Evolutionary conservation across 2,797 vertebrate genomes (phyloP).

Genomic region (Enteromius radiatus): DNA sequence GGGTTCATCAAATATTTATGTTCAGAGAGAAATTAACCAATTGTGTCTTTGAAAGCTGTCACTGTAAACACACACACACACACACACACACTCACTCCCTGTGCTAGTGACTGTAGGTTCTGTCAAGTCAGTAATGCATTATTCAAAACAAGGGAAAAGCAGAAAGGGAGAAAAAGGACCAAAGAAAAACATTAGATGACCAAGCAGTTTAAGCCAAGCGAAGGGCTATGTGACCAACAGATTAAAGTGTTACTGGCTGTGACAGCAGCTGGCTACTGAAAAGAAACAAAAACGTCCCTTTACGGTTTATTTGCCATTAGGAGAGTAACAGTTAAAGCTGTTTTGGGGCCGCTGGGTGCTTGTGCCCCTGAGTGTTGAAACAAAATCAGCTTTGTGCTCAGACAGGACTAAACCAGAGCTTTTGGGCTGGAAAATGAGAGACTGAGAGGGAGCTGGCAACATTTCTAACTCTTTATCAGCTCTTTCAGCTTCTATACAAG

Average conservation of each 20-base stretch:
- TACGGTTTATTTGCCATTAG: slow-evolving; percentile 29
- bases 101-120: not conserved
- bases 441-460: slow-evolving; percentile 37
- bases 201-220: slow-evolving; percentile 10
- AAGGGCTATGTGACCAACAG: slow-evolving; percentile 13
- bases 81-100: not conserved
- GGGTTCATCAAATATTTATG: not conserved
- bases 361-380: slow-evolving; percentile 33
- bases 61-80: not conserved
- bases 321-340: slow-evolving; percentile 23
- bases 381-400: slow-evolving; percentile 47
- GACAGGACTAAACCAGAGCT: slow-evolving; percentile 24
- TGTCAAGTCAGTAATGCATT: not conserved
- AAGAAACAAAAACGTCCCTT: not conserved
- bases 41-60: not conserved
- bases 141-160: slow-evolving; percentile 1
- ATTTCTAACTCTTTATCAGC: slow-evolving; percentile 28
- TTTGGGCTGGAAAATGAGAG: slow-evolving; percentile 35
- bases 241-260: slow-evolving; percentile 27
- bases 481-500: slow-evolving; percentile 27
- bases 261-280: slow-evolving; percentile 13
- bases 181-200: slow-evolving; percentile 17
- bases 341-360: slow-evolving; percentile 26
- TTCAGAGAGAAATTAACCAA: not conserved
- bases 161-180: not conserved